Evolutionary conservation across 2,113 vertebrate species (phyloP), one percentile per base, ranked within the genome.

Genomic region (Saccopteryx leptura): DNA sequence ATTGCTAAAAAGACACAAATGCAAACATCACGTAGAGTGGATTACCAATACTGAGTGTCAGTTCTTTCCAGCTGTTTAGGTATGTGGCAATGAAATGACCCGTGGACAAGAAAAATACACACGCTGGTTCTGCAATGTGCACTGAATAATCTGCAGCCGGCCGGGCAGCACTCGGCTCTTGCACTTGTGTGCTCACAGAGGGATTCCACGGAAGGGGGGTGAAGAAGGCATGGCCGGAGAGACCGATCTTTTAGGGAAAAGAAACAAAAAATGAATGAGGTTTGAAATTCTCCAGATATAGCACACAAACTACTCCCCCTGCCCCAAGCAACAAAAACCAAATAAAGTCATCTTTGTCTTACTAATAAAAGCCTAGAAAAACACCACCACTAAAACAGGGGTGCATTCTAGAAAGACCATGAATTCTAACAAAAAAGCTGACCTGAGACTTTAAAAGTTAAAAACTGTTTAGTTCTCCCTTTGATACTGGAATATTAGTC

Each of bases 1-100:
- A 97, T 96, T 95, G 91, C 69, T 76, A 28, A 75, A 95, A 95
- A 96, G 96, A 97, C 86, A 76, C 82, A 91, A 63, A 97, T 95
- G 97, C 95, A 98, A 98, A 96, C 96, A 97, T 96, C 76, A 88
- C 50, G 33, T 96, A 97, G 93, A 96, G 66, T 98, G 97, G 97
- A 96, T 98, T 98, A 98, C 98, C 98, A 98, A 98, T 96, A 95
- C 93, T 92, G 98, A 99, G 98, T 98, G 96, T 98, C 97, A 98
- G 97, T 97, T 99, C 98, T 98, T 99, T 98, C 98, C 98, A 99
- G 98, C 98, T 99, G 98, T 98, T 99, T 98, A 99, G 99, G 99
- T 98, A 99, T 96, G 96, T 98, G 98, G 97, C 97, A 97, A 98
- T 98, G 98, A 99, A 99, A 99, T 99, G 98, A 99, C 97, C 98